Evolutionary conservation across 2,797 vertebrate genomes (phyloP), one percentile per base, ranked within the genome.

Genomic region (Poecile montanus): DNA sequence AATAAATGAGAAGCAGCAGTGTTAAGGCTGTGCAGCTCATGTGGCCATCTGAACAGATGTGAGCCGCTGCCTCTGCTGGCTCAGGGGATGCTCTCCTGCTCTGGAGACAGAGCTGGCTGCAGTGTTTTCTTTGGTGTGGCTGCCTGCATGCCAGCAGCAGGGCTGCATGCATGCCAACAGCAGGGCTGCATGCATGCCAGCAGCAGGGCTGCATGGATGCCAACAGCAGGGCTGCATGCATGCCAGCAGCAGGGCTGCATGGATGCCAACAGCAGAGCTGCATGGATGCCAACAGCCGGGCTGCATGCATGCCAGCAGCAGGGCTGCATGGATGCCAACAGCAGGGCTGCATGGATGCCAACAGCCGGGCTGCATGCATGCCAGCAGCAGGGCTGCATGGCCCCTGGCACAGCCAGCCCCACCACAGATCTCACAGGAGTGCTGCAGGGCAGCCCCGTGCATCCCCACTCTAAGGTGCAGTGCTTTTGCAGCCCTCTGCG

Each of bases 1-100:
- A 89, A 91, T 74, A 91, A 90, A 93, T 84, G 88, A 94, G 89
- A 90, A 90, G 85, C 74, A 88, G 82, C 85, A 83, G 77, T 4
- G 2, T 30, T n/a, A 45, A 75, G 58, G 60, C 21, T 1, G 19
- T 19, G 65, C 68, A 71, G 78, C 63, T 76, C 8, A 0, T 76
- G 58, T 4, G 9, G 77, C 74, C 0, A 10, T 44, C 51, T 32
- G 56, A 73, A 57, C 30, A 30, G 57, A 76, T 30, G 13, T 34
- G 74, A 92, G 36, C 72, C 42, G 66, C 78, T 94, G 74, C 38
- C 81, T 86, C 45, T 7, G 1, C 63, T 60, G 58, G 65, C n/a
- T 91, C 44, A 38, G 32, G 63, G 48, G 65, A 77, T 72, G 72
- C n/a, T 87, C 27, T 74, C 61, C 74, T 42, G 25, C 72, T 76